Base-by-base conservation (phyloP, 2,797 vertebrate genomes). In the Danio tinwini region DNA sequence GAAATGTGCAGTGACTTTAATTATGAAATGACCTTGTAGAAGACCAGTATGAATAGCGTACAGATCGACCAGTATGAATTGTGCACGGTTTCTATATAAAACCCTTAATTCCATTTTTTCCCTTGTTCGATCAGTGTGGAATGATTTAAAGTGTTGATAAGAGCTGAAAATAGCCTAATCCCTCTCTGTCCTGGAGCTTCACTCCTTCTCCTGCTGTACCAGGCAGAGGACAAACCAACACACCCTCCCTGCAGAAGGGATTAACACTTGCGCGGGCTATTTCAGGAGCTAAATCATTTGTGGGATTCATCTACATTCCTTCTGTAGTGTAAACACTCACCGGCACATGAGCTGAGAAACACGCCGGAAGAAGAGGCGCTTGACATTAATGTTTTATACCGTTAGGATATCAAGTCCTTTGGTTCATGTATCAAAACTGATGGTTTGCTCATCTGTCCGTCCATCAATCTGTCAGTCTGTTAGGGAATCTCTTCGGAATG, bases 241-340 rank as follows among this genome's bases (percentile, higher is more conserved):
- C 72, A 67, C 80, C 74, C 47, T 68, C 76, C 64, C 81, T 77
- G 67, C 80, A 74, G 78, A 74, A 74, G 50, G 61, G 83, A 86
- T 86, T 84, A 86, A 50, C 74, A 63, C 74, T 55, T 62, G 29
- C 29, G 8, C 62, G 42, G 62, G 53, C n/a, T 56, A 76, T 76
- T 76, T 73, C 52, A 56, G 65, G 56, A 50, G 72, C 39, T 53
- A 47, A 68, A 52, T 68, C 10, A 68, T 37, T 42, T 59, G 59
- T 63, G 52, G 52, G 63, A 68, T 74, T 59, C 78, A 75, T 67
- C 53, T 63, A 67, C 63, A 81, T 47, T 64, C 59, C 21, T 53
- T 19, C 16, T 47, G 59, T 49, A 16, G 59, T 76, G 73, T 78
- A 67, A 59, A 74, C 72, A 61, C 39, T 63, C 16, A 2, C 61